Base-by-base conservation (phyloP, 1,140 invertebrate species). In the Heliconius nattereri region DNA sequence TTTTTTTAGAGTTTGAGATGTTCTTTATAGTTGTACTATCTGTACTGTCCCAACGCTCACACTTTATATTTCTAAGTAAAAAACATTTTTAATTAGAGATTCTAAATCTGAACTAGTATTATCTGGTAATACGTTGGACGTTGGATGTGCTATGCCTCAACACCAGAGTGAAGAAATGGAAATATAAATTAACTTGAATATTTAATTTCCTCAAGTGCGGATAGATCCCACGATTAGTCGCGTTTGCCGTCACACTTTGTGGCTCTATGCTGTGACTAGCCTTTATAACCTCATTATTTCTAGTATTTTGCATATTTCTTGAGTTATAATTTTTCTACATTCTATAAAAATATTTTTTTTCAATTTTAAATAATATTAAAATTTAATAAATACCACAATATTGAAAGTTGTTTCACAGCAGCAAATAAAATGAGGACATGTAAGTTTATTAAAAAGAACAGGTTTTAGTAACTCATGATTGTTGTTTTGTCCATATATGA, bases 401-500 rank as follows among this genome's bases (percentile, higher is more conserved):
- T 66, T 29, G 60, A 66, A 66, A 66, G 60, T 66, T 66, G 60
- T 66, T 66, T 29, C 23, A 66, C 13, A 66, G 60, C 3, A n/a
- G 11, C 26, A 66, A 66, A 23, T 66, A 66, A 23, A 66, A 66
- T 16, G 13, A 26, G 60, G 13, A 66, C 60, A 29, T 66, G 54
- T 23, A 29, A 66, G 29, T 66, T 66, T 66, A 66, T 66, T 66
- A 66, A 66, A 26, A 66, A 26, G 26, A 29, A 66, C 60, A 66
- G 60, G 60, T 66, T 66, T 29, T 60, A 60, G 23, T 60, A 23
- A n/a, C 23, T 23, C 60, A 66, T 29, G 26, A 66, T 66, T 66
- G 60, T 66, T 66, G 60, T 66, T 66, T 66, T 66, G 23, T 16
- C 60, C 60, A 66, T 66, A 66, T 66, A 29, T 13, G 60, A 66